These are phyloP conservation scores for Notoglanidium macrostoma DNA, from an alignment of 2,797 vertebrate genomes.

Conservation along the genomic window DNA sequence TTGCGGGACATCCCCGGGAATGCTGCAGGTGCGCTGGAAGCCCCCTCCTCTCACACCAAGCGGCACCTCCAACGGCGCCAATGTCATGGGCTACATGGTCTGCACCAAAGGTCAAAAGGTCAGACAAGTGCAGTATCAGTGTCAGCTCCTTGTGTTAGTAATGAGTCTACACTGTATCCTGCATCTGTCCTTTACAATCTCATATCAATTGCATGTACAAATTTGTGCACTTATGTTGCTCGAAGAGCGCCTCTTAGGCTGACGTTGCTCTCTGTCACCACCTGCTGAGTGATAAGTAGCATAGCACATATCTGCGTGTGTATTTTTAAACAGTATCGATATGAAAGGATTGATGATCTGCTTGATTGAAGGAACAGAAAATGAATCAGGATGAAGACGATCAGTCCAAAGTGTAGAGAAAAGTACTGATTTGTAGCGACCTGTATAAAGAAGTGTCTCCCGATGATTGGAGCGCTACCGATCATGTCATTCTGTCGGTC, in stretches of 20 bases:
- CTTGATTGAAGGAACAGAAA: neutral
- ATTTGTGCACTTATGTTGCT: neutral
- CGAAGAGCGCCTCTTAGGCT: neutral
- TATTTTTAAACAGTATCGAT: neutral
- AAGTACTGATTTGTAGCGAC: neutral
- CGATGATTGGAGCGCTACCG: neutral
- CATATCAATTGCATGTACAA: too few species aligned
- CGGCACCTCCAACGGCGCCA: slow-evolving; percentile 93
- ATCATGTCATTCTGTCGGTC: neutral
- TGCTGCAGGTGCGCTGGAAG: slow-evolving; percentile 90
- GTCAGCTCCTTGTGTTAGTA: neutral
- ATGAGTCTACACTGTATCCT: neutral
- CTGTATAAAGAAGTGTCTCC: neutral
- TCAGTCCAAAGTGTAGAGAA: neutral
- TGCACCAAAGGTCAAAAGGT: slow-evolving; percentile 96
- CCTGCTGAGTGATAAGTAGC: slow-evolving; percentile 37
- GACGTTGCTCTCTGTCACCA: slow-evolving; percentile 35
- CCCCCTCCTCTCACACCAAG: slow-evolving; percentile 83
- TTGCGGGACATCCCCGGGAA: slow-evolving; percentile 78
- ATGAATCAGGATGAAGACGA: neutral
- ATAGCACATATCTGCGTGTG: neutral
- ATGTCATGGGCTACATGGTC: slow-evolving; percentile 90
- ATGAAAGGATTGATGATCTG: neutral
- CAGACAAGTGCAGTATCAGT: neutral
- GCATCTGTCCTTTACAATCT: neutral